Evolutionary conservation across 2,888 invertebrate species (phyloP), one percentile per base, ranked within the genome.

Genomic region (Erynnis tages): DNA sequence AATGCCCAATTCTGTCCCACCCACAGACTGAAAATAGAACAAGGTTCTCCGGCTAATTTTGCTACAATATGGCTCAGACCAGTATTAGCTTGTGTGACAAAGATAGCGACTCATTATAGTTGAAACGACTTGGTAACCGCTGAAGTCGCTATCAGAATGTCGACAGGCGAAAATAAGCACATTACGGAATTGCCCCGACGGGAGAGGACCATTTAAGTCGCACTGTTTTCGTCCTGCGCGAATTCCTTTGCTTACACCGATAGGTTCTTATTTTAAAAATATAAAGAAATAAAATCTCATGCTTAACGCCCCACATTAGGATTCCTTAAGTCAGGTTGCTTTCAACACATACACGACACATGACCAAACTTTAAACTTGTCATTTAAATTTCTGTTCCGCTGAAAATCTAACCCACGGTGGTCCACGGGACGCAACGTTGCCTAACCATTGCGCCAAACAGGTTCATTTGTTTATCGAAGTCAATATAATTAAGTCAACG

Each of bases 191-290:
- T 70, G 69, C 65, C 59, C 54, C 60, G 59, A 65, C 65, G 66
- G 71, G 71, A 69, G 74, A 62, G 76, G 78, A 71, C 76, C 74
- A 77, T 79, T 83, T 76, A 79, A 81, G 74, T 77, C 77, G 58
- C 61, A 63, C 66, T 74, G 73, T 76, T 79, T 79, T 73, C 64
- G 58, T 64, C 60, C 62, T 60, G 58, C 57, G 60, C 64, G 69
- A 60, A 62, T 50, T 52, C 46, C 40, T 27, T 13, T 37, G 17
- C 14, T 71, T 49, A 75, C 70, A 78, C 73, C 69, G 69, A 54
- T 25, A 11, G 23, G 21, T n/a, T n/a, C 17, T 19, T 4, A 2
- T 29, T 4, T 41, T 16, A 2, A 34, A 4, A 6, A 11, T 13
- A n/a, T n/a, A n/a, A 8, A 7, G 1, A n/a, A n/a, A 8, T 25